Base-by-base conservation (phyloP, 2,888 invertebrate genomes). In the Lypha dubia region DNA sequence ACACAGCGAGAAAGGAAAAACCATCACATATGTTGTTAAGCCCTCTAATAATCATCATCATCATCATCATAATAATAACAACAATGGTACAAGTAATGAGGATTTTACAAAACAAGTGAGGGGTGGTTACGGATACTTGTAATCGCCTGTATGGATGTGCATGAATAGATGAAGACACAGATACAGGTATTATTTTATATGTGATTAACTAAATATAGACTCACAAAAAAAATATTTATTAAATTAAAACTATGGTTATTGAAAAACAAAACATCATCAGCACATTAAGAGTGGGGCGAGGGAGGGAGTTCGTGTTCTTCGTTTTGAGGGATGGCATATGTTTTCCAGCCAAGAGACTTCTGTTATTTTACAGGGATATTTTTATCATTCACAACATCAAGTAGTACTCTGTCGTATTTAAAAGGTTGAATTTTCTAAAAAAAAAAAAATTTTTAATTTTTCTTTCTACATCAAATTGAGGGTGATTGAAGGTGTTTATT, bases 131-230 rank as follows among this genome's bases (percentile, higher is more conserved):
- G 74, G 63, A 44, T 76, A 74, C 67, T 62, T 17, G 53, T 49
- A 7, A 0, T 41, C 22, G 32, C n/a, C n/a, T n/a, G n/a, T n/a
- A n/a, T n/a, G n/a, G n/a, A n/a, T n/a, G n/a, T 56, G 3, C 28
- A 28, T 46, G 58, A 60, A 15, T 7, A 62, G 41, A 63, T 79
- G n/a, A 32, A 62, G 83, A 56, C 62, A 84, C 41, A 58, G 56
- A 46, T 84, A 84, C 84, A 84, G 84, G 84, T 84, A 81, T 77
- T 73, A 80, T 73, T 68, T n/a, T 73, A 70, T 79, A 53, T 68
- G 68, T 81, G 77, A 84, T 81, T 81, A 84, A 77, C 76, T 84
- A 83, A 79, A 83, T 79, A 83, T 79, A 79, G 79, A 83, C 70
- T 62, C 9, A 24, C 35, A 60, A 74, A 41, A 46, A 73, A n/a